phyloP scores from a whole-genome alignment of 2,113 vertebrate genomes.

The Actenoides lindsayi region DNA sequence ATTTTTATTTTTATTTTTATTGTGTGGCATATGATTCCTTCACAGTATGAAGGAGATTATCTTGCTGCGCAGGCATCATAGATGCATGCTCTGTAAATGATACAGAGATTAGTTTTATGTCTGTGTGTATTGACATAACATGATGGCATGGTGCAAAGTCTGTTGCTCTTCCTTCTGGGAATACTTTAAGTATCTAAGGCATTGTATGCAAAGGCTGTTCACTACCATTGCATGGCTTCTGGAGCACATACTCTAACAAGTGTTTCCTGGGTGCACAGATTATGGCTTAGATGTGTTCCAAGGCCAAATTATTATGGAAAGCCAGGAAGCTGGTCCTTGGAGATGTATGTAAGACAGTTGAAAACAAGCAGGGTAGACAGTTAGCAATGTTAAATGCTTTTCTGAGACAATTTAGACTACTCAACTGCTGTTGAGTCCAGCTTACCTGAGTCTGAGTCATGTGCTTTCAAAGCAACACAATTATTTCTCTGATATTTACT shows the following conservation, averaged over 20 bases:
- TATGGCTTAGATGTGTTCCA: neutral
- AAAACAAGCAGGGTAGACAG: neutral
- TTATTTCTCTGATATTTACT: neutral
- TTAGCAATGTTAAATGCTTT: neutral
- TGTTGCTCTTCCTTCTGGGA: neutral
- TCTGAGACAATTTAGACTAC: neutral
- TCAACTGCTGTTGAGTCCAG: neutral
- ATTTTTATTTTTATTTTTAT: too few relatives aligned
- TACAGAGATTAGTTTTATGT: neutral
- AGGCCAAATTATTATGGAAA: neutral
- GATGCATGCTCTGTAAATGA: neutral
- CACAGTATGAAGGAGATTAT: neutral
- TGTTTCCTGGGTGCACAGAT: rapidly evolving
- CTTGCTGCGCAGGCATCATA: neutral
- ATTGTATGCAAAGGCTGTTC: neutral
- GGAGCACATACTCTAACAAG: neutral
- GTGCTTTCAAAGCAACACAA: rapidly evolving
- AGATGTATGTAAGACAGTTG: neutral
- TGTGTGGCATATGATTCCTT: neutral
- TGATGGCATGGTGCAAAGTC: neutral
- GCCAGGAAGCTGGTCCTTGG: neutral
- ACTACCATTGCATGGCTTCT: neutral
- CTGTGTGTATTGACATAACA: neutral
- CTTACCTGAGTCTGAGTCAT: neutral
- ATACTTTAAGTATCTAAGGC: neutral